A percentile compares a stretch with the other conserved stretches of the same genome.
Conservation (phyloP, 2,797 vertebrate genomes). For the Sparidentex hasta region DNA sequence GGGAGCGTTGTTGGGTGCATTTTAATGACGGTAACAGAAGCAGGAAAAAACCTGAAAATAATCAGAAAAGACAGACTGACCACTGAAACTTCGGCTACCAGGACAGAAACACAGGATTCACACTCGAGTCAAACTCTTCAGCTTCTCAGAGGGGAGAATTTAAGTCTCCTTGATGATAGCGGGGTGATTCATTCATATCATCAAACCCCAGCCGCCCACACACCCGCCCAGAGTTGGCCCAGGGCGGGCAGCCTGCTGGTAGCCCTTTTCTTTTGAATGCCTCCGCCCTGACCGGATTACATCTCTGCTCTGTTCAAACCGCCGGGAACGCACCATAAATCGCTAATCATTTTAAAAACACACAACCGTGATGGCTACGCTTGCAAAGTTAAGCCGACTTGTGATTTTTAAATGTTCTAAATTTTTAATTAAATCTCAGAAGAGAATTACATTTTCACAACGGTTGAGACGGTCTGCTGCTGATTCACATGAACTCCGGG, state of each 20-base stretch:
- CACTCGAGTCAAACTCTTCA: constrained; percentile 21
- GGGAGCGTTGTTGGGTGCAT: background rate
- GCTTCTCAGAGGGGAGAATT: constrained; percentile 21
- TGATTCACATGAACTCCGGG: background rate
- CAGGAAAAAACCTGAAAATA: background rate
- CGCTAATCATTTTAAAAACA: constrained; percentile 38
- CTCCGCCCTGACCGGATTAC: constrained; percentile 29
- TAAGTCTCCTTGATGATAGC: constrained; percentile 35
- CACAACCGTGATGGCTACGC: constrained; percentile 4
- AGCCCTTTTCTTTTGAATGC: constrained; percentile 32
- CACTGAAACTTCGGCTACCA: background rate
- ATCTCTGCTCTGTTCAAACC: constrained; percentile 38
- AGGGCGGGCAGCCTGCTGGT: constrained; percentile 41
- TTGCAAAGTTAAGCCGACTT: constrained; percentile 31
- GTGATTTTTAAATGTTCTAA: constrained; percentile 37
- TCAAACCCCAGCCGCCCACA: constrained; percentile 45
- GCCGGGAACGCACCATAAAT: constrained; percentile 25
- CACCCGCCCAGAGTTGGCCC: constrained; percentile 29
- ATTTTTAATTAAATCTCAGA: constrained; percentile 42
- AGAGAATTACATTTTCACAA: constrained; percentile 18
- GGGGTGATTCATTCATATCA: constrained; percentile 48
- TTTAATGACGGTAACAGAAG: background rate
- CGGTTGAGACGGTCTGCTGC: background rate
- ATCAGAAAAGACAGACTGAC: background rate
- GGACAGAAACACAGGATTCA: background rate